phyloP scores from a whole-genome alignment of 2,113 vertebrate species.

The Corythornis cristatus region DNA sequence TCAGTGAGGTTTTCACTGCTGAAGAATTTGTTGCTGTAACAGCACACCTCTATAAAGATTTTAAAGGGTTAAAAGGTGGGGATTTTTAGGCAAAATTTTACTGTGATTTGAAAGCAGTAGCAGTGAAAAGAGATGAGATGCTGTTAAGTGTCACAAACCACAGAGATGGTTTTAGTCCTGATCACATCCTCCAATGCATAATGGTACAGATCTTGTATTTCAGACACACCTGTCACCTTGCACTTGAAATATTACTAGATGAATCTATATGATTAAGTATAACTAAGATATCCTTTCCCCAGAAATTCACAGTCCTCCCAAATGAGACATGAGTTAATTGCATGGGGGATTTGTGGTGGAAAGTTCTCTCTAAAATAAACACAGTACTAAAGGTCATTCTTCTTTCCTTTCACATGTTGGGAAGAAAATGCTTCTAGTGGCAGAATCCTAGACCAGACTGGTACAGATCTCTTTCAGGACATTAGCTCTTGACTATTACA shows the following conservation, averaged over 20 bases:
- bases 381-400: background rate
- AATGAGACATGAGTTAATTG: background rate
- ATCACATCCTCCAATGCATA: background rate
- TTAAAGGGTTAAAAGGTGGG: background rate
- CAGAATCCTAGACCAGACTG: background rate
- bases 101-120: background rate
- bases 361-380: background rate
- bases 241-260: background rate
- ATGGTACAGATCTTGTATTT: background rate
- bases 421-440: background rate
- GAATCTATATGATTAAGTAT: background rate
- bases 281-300: background rate
- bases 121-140: background rate
- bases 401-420: background rate
- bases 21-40: background rate
- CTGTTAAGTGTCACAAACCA: background rate
- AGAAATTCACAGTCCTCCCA: background rate
- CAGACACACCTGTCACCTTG: background rate
- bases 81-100: background rate
- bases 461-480: background rate
- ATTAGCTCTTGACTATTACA: background rate
- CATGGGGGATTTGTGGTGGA: background rate
- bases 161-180: background rate
- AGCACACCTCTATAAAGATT: background rate
- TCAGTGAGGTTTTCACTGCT: background rate